Evolutionary conservation across 2,888 invertebrate species (phyloP), one percentile per base, ranked within the genome.

Genomic region (Meteorus cinctellus): DNA sequence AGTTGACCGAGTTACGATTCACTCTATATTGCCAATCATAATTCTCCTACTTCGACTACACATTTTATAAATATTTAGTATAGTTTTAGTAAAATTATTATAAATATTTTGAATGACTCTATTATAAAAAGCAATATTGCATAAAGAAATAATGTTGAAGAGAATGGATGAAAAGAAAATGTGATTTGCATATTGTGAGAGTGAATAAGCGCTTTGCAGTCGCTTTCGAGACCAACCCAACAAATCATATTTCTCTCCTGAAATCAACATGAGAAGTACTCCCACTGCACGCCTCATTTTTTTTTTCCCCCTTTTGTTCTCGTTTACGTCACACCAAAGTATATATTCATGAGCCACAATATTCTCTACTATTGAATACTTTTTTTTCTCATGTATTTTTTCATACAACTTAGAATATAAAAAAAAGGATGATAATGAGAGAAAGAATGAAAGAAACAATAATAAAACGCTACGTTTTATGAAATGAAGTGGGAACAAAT

Each of bases 1-100:
- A 65, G 24, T 41, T 65, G 65, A 34, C 65, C 65, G 65, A 65
- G 65, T 65, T 65, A 65, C 65, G 41, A 65, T 16, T n/a, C 16
- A 41, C 19, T 19, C 4, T 55, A 55, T 55, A 55, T 19, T 55
- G 55, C 55, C 19, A 55, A 55, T 48, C 16, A 48, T 48, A 48
- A 55, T 55, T 55, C 10, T 55, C 55, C 24, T 51, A 5, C 34
- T 34, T 34, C 8, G 34, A 6, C 4, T 8, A 41, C 41, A 41
- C 8, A 41, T 41, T 41, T 41, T 8, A 41, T 41, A 41, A 41
- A 41, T 41, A 41, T 41, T 41, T 8, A 4, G 12, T 8, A 41
- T 12, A 0, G 1, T 2, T 12, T 5, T 8, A 41, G 41, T 41
- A 12, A 24, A 24, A 24, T 24, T 24, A 24, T 24, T 24, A 34